Conservation (phyloP, 2,797 vertebrate genomes). For the Pipistrellus pipistrellus region DNA sequence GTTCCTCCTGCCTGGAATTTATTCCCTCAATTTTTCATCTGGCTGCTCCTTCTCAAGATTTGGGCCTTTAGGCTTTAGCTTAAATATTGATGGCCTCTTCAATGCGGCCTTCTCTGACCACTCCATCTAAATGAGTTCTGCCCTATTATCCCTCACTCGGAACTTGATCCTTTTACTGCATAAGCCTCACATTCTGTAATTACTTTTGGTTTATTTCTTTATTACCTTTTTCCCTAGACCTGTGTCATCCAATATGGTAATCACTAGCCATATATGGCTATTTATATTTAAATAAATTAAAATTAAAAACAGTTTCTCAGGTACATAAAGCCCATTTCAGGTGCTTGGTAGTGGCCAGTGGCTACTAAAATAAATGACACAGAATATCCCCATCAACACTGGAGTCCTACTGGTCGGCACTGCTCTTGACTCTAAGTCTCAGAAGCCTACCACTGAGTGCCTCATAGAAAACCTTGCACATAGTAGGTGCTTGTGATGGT, state of each 20-base stretch:
- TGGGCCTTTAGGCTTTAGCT: not conserved
- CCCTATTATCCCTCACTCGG: not conserved
- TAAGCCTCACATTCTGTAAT: not conserved
- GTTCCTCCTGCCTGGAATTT: not conserved
- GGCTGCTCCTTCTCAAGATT: not conserved
- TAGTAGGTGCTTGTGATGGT: not conserved
- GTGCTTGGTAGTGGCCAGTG: not conserved
- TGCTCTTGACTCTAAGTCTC: not conserved
- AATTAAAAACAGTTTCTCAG: not conserved
- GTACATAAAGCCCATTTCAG: not conserved
- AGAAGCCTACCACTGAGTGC: not conserved
- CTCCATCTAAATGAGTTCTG: not conserved
- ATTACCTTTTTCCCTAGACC: not conserved
- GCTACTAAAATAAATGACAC: not conserved
- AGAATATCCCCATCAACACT: not conserved
- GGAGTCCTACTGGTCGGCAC: not conserved
- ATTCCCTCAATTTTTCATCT: not conserved
- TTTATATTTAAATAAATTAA: conserved; percentile 40
- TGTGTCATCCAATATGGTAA: not conserved
- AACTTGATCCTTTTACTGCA: not conserved
- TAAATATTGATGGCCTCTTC: not conserved
- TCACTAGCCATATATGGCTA: not conserved
- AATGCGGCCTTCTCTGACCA: not conserved
- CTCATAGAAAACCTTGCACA: not conserved
- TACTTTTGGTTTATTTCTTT: not conserved